A percentile compares a stretch with the other conserved stretches of the same genome.
Conservation (phyloP, 1,140 invertebrate species). For the Drosophila novamexicana region DNA sequence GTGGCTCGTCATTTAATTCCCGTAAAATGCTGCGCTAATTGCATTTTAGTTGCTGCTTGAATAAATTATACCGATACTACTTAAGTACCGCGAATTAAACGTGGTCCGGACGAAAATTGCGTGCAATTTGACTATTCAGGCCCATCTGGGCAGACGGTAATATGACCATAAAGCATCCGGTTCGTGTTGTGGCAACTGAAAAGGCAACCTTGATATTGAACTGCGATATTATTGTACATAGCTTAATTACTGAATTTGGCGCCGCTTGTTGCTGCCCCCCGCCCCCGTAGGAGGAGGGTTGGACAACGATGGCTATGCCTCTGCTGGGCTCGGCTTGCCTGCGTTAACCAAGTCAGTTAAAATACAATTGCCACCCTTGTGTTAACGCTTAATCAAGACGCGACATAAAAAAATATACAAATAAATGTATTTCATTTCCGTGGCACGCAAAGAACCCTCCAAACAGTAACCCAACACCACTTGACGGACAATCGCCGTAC, state of each 20-base stretch:
- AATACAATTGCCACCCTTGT: slow-evolving; percentile 20
- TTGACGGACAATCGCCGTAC: not conserved
- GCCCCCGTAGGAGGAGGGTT: not conserved
- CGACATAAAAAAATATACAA: slow-evolving; percentile 45
- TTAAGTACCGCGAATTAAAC: slow-evolving; percentile 31
- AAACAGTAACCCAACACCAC: not conserved
- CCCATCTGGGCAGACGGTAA: slow-evolving; percentile 39
- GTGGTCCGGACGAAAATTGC: slow-evolving; percentile 37
- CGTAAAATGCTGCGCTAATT: slow-evolving; percentile 65
- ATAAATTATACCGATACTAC: not conserved
- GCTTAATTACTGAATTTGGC: slow-evolving; percentile 63
- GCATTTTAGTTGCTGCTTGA: slow-evolving; percentile 61
- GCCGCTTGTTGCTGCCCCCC: slow-evolving; percentile 37
- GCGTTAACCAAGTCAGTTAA: not conserved
- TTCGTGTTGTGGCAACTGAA: slow-evolving; percentile 33
- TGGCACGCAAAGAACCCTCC: slow-evolving; percentile 47
- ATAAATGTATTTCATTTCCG: slow-evolving; percentile 62
- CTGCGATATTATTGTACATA: slow-evolving; percentile 60
- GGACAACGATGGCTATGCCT: slow-evolving; percentile 30
- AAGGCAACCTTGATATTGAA: slow-evolving; percentile 58
- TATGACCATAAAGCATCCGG: slow-evolving; percentile 58
- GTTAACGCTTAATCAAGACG: slow-evolving; percentile 59
- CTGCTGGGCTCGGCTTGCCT: not conserved
- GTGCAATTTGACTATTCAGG: slow-evolving; percentile 64
- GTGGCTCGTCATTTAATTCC: slow-evolving; percentile 54